Evolutionary conservation across 1,140 invertebrate species (phyloP).

Genomic region (Leptopilina clavipes): DNA sequence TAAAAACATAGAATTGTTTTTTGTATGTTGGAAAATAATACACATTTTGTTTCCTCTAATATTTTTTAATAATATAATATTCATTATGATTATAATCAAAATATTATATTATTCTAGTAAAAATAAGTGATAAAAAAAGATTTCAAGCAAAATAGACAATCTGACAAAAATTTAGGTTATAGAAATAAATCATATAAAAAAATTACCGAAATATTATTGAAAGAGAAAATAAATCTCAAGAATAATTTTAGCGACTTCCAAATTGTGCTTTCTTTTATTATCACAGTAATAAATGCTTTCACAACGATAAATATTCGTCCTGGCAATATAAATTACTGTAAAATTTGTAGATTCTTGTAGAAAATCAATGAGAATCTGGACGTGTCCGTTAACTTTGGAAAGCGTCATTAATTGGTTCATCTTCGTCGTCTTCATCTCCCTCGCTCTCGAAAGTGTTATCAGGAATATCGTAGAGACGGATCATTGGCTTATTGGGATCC

Average conservation of each 20-base stretch:
- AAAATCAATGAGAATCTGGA: background rate
- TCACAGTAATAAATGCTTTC: constrained; percentile 13
- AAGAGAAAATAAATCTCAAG: background rate
- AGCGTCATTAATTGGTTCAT: constrained; percentile 78
- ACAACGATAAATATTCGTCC: background rate
- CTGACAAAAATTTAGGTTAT: background rate
- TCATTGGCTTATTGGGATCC: constrained; percentile 98
- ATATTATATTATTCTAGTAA: too few relatives aligned
- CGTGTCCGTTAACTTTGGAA: constrained; percentile 71
- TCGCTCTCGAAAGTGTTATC: constrained; percentile 99
- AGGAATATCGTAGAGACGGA: constrained; percentile 97
- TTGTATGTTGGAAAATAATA: too few relatives aligned
- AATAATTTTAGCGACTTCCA: background rate
- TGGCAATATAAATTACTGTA: constrained; percentile 19
- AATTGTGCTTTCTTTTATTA: constrained; percentile 24
- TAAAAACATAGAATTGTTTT: too few relatives aligned
- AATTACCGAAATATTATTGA: background rate
- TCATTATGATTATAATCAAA: too few relatives aligned
- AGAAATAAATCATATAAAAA: background rate
- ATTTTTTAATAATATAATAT: background rate
- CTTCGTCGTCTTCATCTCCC: constrained; percentile 92
- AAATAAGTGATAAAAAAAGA: background rate
- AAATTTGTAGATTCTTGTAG: background rate
- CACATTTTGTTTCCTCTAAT: too few relatives aligned
- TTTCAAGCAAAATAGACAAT: background rate